Percentiles rank a stretch among this genome's conserved stretches.
phyloP scores from a whole-genome alignment of 2,113 vertebrate genomes.

The Lates calcarifer region DNA sequence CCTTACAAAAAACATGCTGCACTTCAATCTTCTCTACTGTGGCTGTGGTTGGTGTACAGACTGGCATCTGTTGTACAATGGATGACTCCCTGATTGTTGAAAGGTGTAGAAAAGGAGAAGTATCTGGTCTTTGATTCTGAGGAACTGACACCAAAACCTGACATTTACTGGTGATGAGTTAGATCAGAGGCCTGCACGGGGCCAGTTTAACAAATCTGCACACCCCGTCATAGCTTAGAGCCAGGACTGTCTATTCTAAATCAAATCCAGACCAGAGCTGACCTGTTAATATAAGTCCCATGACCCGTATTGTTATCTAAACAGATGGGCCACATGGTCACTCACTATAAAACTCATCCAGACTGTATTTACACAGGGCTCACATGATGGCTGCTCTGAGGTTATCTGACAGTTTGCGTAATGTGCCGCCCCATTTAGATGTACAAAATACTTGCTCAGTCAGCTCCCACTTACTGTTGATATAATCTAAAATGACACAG shows the following conservation, averaged over 20 bases:
- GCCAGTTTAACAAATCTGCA: not conserved
- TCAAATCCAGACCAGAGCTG: not conserved
- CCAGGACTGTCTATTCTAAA: not conserved
- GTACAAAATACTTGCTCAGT: not conserved
- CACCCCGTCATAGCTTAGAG: not conserved
- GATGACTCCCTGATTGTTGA: slow-evolving; percentile 20
- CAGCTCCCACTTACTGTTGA: not conserved
- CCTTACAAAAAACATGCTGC: slow-evolving; percentile 1
- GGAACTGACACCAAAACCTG: slow-evolving; percentile 27
- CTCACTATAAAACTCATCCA: not conserved
- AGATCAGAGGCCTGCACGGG: not conserved
- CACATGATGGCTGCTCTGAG: not conserved
- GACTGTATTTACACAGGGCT: not conserved
- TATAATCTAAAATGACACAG: not conserved
- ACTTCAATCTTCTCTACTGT: not conserved
- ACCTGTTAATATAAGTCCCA: not conserved
- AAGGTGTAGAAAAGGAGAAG: slow-evolving; percentile 25
- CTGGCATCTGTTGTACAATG: slow-evolving; percentile 21
- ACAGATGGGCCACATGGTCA: not conserved
- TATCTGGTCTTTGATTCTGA: slow-evolving; percentile 2
- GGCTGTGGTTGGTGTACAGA: slow-evolving; percentile 26
- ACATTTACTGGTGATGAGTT: not conserved
- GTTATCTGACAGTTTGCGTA: not conserved
- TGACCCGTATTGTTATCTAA: not conserved
- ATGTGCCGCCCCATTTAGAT: not conserved